Conservation (phyloP, 2,888 invertebrate genomes). For the Chelonus formosanus region DNA sequence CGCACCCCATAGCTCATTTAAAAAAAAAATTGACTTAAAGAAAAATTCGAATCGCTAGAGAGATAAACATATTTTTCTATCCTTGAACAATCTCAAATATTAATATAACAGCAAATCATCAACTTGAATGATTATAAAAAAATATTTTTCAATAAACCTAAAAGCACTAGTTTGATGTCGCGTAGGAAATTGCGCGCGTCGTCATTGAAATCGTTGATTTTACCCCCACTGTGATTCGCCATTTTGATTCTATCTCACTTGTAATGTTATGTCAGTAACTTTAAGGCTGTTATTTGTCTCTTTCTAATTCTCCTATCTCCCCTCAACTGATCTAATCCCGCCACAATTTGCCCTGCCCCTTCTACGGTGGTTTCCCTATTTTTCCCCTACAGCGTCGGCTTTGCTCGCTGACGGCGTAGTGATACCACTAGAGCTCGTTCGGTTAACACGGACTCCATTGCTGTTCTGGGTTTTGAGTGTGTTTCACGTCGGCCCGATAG, state of each 20-base stretch:
- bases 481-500: slow-evolving; percentile 58
- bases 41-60: too few species aligned
- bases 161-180: slow-evolving; percentile 48
- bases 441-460: slow-evolving; percentile 49
- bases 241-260: not conserved
- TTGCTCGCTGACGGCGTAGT: slow-evolving; percentile 53
- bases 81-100: not conserved
- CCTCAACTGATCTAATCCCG: slow-evolving; percentile 13
- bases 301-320: slow-evolving; percentile 8
- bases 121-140: not conserved
- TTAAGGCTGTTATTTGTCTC: not conserved
- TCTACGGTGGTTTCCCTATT: slow-evolving; percentile 43
- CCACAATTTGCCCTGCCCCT: slow-evolving; percentile 26
- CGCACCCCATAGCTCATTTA: slow-evolving; percentile 64
- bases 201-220: slow-evolving; percentile 39
- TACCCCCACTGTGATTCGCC: slow-evolving; percentile 9
- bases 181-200: slow-evolving; percentile 54
- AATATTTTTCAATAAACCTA: slow-evolving; percentile 9
- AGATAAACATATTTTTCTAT: too few species aligned
- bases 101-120: not conserved
- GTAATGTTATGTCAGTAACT: too few species aligned
- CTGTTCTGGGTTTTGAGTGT: slow-evolving; percentile 55
- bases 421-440: slow-evolving; percentile 49
- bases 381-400: slow-evolving; percentile 38
- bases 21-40: not conserved